Evolutionary conservation across 2,797 vertebrate species (phyloP), one percentile per base, ranked within the genome.

Genomic region (Tapirus indicus): DNA sequence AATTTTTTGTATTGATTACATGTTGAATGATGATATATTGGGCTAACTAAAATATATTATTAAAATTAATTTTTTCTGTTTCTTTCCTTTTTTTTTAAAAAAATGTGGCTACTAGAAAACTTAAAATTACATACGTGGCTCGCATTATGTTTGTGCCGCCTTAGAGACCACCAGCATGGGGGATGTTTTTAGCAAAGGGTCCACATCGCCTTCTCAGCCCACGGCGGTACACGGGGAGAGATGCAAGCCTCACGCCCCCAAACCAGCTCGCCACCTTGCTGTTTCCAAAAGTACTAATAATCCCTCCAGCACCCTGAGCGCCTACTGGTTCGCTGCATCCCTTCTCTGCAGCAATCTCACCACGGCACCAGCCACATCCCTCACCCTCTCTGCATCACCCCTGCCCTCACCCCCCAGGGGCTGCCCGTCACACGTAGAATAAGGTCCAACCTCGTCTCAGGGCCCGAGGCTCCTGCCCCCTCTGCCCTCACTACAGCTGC

Each of bases 191-290:
- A 75, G 62, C 41, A 21, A 23, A 75, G 68, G 17, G 52, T 54
- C 44, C 56, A 25, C 14, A n/a, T 52, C 54, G 32, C 23, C 90
- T n/a, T 52, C 35, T 74, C 32, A 47, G 69, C 52, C 58, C 64
- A 23, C 0, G 0, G 49, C 5, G 5, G 74, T 10, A 2, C 25
- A 5, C 2, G 58, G 64, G 75, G 44, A 82, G 25, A 60, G 47
- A 41, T 0, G 2, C 47, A 27, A 29, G 52, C 13, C 18, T 92
- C n/a, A 1, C 0, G 7, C 18, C 35, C 52, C 0, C 1, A 32
- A 17, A 1, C 32, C 83, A 20, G 1, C 7, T 44, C 5, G 14
- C 44, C 25, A 49, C 32, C 84, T 72, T 0, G 2, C 49, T 56
- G 80, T 66, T 77, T 66, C 62, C 71, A 17, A 29, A 87, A 78